Percentiles rank a stretch among this genome's conserved stretches.
These are phyloP conservation scores for Cryptomyrus ogoouensis DNA, from an alignment of 2,113 vertebrate species.

Conservation along the genomic window DNA sequence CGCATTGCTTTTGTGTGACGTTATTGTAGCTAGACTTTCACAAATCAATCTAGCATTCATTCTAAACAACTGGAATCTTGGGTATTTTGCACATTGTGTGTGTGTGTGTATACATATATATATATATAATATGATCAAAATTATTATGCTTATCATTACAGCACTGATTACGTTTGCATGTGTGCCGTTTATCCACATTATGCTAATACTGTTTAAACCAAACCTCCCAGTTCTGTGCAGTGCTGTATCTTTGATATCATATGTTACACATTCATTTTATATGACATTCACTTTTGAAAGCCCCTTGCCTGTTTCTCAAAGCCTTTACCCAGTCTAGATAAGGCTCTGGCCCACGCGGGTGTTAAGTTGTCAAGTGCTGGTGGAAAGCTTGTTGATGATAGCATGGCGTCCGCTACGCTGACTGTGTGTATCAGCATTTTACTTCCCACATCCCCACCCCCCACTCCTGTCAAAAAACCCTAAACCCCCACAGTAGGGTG, in stretches of 20 bases:
- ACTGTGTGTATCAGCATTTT: not conserved
- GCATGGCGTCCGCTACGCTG: not conserved
- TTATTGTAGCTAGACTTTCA: not conserved
- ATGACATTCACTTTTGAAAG: not conserved
- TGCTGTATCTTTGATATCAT: not conserved
- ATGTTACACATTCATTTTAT: not conserved
- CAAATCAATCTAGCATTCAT: not conserved
- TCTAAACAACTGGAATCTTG: not conserved
- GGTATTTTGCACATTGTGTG: not conserved
- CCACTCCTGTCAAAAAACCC: not conserved
- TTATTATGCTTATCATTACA: not conserved
- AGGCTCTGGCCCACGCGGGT: not conserved
- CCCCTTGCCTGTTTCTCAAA: not conserved
- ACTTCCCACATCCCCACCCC: not conserved
- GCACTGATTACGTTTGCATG: not conserved
- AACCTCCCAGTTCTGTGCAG: not conserved
- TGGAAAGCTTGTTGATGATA: not conserved
- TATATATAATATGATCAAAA: not conserved
- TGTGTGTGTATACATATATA: too few species aligned
- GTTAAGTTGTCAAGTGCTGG: not conserved
- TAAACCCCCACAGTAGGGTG: not conserved
- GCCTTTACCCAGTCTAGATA: not conserved
- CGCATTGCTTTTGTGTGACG: not conserved
- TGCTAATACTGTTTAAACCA: not conserved
- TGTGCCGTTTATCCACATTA: not conserved